Conservation (phyloP, 2,888 invertebrate genomes). For the Amphimallon solstitiale region DNA sequence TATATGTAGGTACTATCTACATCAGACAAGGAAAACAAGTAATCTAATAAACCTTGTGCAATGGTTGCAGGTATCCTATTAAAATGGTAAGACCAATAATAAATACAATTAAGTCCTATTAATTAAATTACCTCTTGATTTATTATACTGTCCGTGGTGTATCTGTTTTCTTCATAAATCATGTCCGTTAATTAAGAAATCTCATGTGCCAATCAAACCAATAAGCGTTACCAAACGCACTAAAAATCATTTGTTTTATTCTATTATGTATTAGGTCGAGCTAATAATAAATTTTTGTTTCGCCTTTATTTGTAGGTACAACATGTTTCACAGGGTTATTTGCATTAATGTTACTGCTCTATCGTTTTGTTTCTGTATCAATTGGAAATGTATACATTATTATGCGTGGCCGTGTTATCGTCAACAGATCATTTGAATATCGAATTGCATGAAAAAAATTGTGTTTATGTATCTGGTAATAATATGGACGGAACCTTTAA, state of each 20-base stretch:
- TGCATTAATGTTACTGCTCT: background rate
- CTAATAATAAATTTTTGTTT: slow-evolving; percentile 11
- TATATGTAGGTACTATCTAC: slow-evolving; percentile 3
- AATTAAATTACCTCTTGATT: slow-evolving; percentile 32
- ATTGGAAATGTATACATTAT: background rate
- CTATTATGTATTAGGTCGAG: background rate
- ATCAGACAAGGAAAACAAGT: slow-evolving; percentile 8
- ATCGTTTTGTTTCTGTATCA: background rate
- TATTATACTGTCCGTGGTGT: slow-evolving; percentile 17
- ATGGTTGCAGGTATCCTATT: slow-evolving; percentile 21
- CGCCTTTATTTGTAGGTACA: slow-evolving; percentile 1
- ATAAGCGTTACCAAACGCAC: slow-evolving; percentile 22
- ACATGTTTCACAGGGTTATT: background rate
- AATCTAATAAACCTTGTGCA: slow-evolving; percentile 13
- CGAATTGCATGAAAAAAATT: background rate
- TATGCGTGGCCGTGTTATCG: too few species aligned
- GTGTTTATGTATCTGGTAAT: too few species aligned
- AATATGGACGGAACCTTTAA: too few species aligned
- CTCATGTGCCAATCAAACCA: slow-evolving; percentile 26
- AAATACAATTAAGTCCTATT: slow-evolving; percentile 28
- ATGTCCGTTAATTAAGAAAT: slow-evolving; percentile 31
- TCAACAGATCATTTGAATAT: slow-evolving; percentile 2
- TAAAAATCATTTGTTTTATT: slow-evolving; percentile 20
- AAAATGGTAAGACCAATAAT: slow-evolving; percentile 20
- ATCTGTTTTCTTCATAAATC: slow-evolving; percentile 20